A percentile compares a stretch with the other conserved stretches of the same genome.
Evolutionary conservation across 1,140 invertebrate genomes (phyloP).

Genomic region (Caenorhabditis inopinata): DNA sequence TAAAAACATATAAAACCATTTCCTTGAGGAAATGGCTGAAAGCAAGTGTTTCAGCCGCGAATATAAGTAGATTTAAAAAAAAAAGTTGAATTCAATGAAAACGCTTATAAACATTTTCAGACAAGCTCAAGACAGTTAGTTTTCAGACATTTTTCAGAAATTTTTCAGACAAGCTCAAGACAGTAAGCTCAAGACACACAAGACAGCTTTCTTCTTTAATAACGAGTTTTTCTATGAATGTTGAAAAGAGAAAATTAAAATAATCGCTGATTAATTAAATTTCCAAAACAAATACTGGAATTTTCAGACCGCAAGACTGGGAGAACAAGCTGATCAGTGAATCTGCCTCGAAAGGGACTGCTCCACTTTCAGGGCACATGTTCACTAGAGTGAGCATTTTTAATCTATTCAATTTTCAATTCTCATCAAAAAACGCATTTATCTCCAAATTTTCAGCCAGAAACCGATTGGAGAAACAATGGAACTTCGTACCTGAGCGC

Average conservation of each 20-base stretch:
- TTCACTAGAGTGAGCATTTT: constrained; percentile 50
- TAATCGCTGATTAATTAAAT: too few relatives aligned
- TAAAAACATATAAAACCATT: neutral
- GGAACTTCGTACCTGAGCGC: constrained; percentile 63
- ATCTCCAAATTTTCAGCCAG: constrained; percentile 33
- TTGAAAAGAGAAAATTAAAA: too few relatives aligned
- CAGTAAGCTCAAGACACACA: too few relatives aligned
- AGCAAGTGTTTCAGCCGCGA: too few relatives aligned
- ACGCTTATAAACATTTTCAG: too few relatives aligned
- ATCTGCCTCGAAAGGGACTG: constrained; percentile 56
- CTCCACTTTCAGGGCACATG: constrained; percentile 62
- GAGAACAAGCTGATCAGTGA: constrained; percentile 60
- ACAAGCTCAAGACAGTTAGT: too few relatives aligned
- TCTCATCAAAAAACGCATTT: neutral
- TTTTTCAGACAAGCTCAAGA: too few relatives aligned
- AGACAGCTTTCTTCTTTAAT: neutral
- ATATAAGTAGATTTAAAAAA: too few relatives aligned
- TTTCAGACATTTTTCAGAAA: too few relatives aligned
- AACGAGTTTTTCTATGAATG: too few relatives aligned
- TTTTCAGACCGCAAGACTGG: constrained; percentile 63
- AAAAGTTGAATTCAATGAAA: too few relatives aligned
- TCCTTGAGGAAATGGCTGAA: neutral
- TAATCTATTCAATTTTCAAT: neutral
- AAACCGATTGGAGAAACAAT: constrained; percentile 56
- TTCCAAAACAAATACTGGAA: too few relatives aligned